Percentiles rank a stretch among this genome's conserved stretches.
Conservation (phyloP, 1,140 invertebrate genomes). For the Drosophila kurseongensis region DNA sequence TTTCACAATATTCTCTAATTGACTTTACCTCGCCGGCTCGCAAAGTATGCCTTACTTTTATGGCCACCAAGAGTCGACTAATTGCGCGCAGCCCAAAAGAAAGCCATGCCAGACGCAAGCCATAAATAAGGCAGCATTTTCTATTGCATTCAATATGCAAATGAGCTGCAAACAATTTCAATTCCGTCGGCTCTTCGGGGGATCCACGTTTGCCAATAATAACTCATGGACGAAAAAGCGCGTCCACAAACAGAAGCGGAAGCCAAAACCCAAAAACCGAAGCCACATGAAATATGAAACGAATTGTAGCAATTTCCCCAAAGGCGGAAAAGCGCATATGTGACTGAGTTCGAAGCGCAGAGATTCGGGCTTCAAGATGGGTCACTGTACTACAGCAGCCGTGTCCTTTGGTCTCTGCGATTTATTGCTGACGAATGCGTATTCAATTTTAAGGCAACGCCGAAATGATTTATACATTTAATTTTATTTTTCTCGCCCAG, state of each 20-base stretch:
- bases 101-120: constrained; percentile 2
- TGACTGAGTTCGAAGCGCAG: constrained; percentile 37
- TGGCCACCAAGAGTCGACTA: neutral
- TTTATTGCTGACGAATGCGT: constrained; percentile 82
- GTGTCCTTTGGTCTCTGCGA: constrained; percentile 35
- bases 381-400: constrained; percentile 26
- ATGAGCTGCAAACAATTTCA: constrained; percentile 54
- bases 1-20: constrained; percentile 23
- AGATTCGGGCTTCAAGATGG: constrained; percentile 15
- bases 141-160: constrained; percentile 76
- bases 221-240: constrained; percentile 54
- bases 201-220: constrained; percentile 59
- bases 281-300: constrained; percentile 78
- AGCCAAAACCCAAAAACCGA: constrained; percentile 37
- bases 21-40: too few relatives aligned
- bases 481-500: constrained; percentile 73
- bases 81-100: constrained; percentile 15
- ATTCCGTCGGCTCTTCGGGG: constrained; percentile 35
- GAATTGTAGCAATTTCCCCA: constrained; percentile 77
- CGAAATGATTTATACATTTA: constrained; percentile 82
- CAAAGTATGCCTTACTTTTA: constrained; percentile 13
- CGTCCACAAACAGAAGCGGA: constrained; percentile 24
- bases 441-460: constrained; percentile 77
- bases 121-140: constrained; percentile 59
- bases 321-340: constrained; percentile 66